Conservation (phyloP, 2,113 vertebrate genomes). For the Ginglymostoma cirratum region DNA sequence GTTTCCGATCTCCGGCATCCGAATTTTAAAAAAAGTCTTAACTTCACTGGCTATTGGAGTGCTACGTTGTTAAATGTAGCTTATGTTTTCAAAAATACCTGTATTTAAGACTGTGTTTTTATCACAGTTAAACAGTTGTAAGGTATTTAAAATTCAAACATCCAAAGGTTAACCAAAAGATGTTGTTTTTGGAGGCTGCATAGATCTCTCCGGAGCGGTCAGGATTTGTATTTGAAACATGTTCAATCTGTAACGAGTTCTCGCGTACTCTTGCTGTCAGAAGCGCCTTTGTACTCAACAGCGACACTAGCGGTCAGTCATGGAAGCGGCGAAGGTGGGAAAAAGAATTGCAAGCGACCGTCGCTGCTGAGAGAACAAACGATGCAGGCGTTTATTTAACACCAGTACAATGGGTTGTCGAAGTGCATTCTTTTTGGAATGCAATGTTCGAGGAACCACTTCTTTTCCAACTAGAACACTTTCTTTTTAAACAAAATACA, state of each 20-base stretch:
- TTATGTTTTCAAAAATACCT: not conserved
- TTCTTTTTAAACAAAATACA: too few relatives aligned
- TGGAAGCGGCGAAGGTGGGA: not conserved
- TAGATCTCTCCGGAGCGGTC: not conserved
- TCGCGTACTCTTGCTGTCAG: not conserved
- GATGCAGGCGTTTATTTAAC: constrained; percentile 1
- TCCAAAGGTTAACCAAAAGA: not conserved
- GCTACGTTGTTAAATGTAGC: not conserved
- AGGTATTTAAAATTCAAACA: not conserved
- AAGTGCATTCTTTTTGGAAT: not conserved
- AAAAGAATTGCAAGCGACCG: not conserved
- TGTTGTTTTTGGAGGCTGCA: not conserved
- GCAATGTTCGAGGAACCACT: not conserved
- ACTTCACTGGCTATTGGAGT: not conserved
- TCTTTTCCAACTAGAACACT: not conserved
- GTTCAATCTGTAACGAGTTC: not conserved
- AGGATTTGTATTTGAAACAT: not conserved
- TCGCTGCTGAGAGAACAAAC: not conserved
- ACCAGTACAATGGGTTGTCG: not conserved
- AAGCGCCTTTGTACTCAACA: not conserved
- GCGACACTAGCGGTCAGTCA: not conserved
- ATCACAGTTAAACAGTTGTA: not conserved
- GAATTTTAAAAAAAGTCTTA: not conserved
- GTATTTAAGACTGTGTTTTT: not conserved
- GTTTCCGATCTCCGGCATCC: too few relatives aligned